Conservation (phyloP, 2,888 invertebrate genomes). For the Acrocyrtus sp. region DNA sequence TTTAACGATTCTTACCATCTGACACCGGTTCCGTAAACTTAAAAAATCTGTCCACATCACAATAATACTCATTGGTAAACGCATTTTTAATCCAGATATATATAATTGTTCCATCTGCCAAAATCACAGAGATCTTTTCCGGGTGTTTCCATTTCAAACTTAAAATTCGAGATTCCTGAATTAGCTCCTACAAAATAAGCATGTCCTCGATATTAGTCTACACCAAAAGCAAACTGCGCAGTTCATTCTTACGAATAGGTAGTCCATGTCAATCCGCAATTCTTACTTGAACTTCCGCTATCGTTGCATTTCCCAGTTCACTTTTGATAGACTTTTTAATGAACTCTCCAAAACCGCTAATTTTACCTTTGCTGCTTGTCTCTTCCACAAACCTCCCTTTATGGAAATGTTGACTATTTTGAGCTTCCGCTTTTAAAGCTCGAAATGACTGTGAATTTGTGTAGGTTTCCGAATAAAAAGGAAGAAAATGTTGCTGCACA, state of each 20-base stretch:
- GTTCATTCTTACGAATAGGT: neutral
- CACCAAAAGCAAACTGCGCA: neutral
- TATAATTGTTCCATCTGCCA: conserved; percentile 58
- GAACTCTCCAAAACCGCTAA: conserved; percentile 55
- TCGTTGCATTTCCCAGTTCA: conserved; percentile 53
- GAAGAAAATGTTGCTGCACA: conserved; percentile 57
- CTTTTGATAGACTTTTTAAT: conserved; percentile 58
- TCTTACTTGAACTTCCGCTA: conserved; percentile 58
- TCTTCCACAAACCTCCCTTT: conserved; percentile 57
- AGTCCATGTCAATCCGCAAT: no score
- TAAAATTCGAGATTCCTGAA: conserved; percentile 51
- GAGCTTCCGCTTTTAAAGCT: conserved; percentile 48
- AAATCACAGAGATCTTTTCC: conserved; percentile 47
- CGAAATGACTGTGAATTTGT: conserved; percentile 42
- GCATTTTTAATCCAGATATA: conserved; percentile 57
- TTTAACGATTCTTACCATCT: conserved; percentile 54
- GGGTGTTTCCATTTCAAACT: conserved; percentile 57
- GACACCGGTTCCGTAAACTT: conserved; percentile 54
- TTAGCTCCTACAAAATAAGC: conserved; percentile 38
- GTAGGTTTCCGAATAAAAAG: conserved; percentile 49
- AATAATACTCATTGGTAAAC: conserved; percentile 51
- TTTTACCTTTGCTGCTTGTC: conserved; percentile 48
- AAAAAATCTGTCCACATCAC: conserved; percentile 55
- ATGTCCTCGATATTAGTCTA: neutral
- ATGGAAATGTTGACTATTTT: conserved; percentile 40